Evolutionary conservation across 2,888 invertebrate genomes (phyloP), one percentile per base, ranked within the genome.

Genomic region (Drosophila paramelanica): DNA sequence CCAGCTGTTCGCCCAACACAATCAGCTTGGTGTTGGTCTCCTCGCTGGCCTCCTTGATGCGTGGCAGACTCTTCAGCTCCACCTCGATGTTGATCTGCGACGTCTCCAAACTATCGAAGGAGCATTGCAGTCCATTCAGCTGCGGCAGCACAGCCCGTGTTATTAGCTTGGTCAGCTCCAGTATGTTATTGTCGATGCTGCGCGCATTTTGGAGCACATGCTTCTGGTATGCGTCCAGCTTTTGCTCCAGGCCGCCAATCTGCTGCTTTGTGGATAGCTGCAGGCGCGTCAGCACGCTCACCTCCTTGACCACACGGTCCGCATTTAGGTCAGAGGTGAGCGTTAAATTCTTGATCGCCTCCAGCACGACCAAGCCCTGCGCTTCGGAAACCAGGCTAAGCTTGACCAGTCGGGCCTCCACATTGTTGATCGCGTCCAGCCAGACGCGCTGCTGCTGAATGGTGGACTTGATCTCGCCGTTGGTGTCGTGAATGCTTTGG

Each of bases 41-140:
- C 13, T 76, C 60, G 45, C 42, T 53, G 0, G 79, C 14, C 2
- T 88, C 65, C 49, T 65, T 85, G 3, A 82, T 61, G 20, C 60
- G 76, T 0, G 46, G 45, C 14, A 82, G 36, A 3, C 25, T 59
- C 52, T 76, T 85, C 0, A 82, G 62, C 6, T 82, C 88, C 8
- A 82, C 79, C 43, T 82, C 88, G 8, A 79, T 66, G 45, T 82
- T 82, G 14, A 88, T 69, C 11, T 88, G 82, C 1, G 82, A 81
- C 4, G 82, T 88, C 20, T 79, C 88, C 36, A 82, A 50, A 36
- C 67, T 81, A 20, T 85, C 56, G 23, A 81, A 76, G 7, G 85
- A 68, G 45, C 70, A 88, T 6, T 85, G 76, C 10, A 82, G 64
- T 5, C 79, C 84, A 51, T 81, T 81, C 0, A 82, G 49, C 20